Percentiles rank a stretch among this genome's conserved stretches.
phyloP scores from a whole-genome alignment of 2,797 vertebrate species.

The Tangara arthus region DNA sequence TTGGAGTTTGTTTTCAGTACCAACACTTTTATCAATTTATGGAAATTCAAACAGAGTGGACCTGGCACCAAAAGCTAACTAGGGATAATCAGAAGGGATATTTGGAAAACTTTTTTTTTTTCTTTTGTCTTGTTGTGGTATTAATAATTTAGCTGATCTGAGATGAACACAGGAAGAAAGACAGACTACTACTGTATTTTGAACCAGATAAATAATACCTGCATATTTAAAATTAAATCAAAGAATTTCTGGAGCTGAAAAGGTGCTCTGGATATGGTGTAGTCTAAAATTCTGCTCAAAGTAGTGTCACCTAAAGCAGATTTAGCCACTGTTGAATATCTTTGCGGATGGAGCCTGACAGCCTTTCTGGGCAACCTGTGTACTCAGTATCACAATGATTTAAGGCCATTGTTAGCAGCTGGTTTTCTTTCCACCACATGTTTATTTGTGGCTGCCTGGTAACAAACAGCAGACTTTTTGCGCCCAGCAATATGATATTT shows the following conservation, averaged over 20 bases:
- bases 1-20: neutral
- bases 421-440: neutral
- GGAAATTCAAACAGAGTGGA: neutral
- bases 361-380: neutral
- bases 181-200: neutral
- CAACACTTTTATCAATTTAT: neutral
- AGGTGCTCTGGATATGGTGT: neutral
- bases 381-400: neutral
- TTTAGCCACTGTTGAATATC: neutral
- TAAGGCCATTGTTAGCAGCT: neutral
- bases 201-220: neutral
- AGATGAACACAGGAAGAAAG: neutral
- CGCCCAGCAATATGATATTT: neutral
- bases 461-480: neutral
- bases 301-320: neutral
- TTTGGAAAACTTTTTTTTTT: neutral
- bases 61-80: neutral
- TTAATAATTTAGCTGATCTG: neutral
- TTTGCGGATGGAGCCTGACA: neutral
- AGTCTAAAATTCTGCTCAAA: neutral
- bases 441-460: neutral
- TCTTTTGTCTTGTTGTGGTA: neutral
- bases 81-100: neutral
- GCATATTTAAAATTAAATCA: neutral
- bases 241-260: neutral